Base-by-base conservation (phyloP, 2,113 vertebrate genomes). In the Campylomormyrus numenius region DNA sequence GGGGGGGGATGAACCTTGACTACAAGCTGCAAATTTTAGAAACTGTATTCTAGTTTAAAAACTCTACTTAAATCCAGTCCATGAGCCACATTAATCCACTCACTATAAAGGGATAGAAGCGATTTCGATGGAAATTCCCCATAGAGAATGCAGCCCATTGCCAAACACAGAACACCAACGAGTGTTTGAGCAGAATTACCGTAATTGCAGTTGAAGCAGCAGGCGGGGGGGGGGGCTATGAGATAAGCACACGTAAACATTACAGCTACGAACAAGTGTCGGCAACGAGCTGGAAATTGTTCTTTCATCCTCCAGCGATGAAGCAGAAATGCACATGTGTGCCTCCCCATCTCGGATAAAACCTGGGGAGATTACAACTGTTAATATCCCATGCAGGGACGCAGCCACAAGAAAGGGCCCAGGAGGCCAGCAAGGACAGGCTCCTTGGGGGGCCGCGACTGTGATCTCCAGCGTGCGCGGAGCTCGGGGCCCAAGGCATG, bases 51-150 rank as follows among this genome's bases (percentile, higher is more conserved):
- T 8, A 35, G 50, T 50, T 49, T 92, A 93, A 94, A 94, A 92
- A 90, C 90, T 91, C 93, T 91, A 92, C 92, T 92, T 92, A 94
- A 91, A 93, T 88, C 92, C 90, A 91, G 92, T 93, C 92, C 92
- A 93, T 89, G 93, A 90, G 92, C 88, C 90, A 92, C 92, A 92
- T 90, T 49, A 94, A 94, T 95, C 95, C 94, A 92, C 89, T 3
- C 3, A 3, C 53, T 88, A 90, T 80, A 89, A 86, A 85, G 90
- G 92, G 85, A 87, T 53, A 53, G 31, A 31, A 91, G 42, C 90
- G 92, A 92, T 93, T 93, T 93, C 92, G 49, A 74, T 92, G 94
- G 93, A 93, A 94, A 95, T 94, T 95, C 93, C 94, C 93, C 90
- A 90, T 92, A 93, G 92, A 92, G 90, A 50, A 52, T 93, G 92